Evolutionary conservation across 2,113 vertebrate genomes (phyloP), one percentile per base, ranked within the genome.

Genomic region (Thymallus thymallus): DNA sequence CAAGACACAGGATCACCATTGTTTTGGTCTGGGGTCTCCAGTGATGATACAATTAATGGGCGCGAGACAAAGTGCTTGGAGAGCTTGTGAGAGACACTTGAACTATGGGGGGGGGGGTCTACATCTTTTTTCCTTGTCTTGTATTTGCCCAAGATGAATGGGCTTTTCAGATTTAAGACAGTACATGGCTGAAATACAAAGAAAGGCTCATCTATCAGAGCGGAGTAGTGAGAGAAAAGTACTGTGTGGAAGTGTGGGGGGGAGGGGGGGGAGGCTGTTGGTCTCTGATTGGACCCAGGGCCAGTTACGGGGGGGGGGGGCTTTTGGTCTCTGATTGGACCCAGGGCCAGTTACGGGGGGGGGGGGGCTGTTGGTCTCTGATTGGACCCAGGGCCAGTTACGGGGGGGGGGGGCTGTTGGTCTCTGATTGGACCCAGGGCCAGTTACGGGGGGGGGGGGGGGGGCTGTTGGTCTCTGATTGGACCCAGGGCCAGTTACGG

Each of bases 151-250:
- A 87, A 90, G 91, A 91, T 92, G 91, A 92, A 92, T 91, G 89
- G 90, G 90, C 88, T 91, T 92, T 92, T 92, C 86, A 91, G 89
- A 91, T 91, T 90, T 90, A 89, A 92, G 90, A 91, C 92, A 91
- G 87, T 88, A 84, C 87, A 89, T 82, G 87, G 87, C 81, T 88
- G 89, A 91, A 92, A 91, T 91, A 91, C 89, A 91, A 92, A 89
- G 81, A 87, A 83, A 82, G 88, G 87, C 89, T 91, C 91, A 91
- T 93, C 88, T 91, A 92, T 92, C 92, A 92, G 89, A 79, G 76
- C 80, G 85, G 92, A 91, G 91, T 91, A 91, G 89, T 86, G 87
- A 89, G 90, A 89, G 88, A 89, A 91, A 92, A 91, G 85, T n/a
- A n/a, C 82, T 85, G 75, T 76, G 80, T 66, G 72, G 82, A 81